Evolutionary conservation across 1,140 invertebrate species (phyloP).

Genomic region (Listronotus bonariensis): DNA sequence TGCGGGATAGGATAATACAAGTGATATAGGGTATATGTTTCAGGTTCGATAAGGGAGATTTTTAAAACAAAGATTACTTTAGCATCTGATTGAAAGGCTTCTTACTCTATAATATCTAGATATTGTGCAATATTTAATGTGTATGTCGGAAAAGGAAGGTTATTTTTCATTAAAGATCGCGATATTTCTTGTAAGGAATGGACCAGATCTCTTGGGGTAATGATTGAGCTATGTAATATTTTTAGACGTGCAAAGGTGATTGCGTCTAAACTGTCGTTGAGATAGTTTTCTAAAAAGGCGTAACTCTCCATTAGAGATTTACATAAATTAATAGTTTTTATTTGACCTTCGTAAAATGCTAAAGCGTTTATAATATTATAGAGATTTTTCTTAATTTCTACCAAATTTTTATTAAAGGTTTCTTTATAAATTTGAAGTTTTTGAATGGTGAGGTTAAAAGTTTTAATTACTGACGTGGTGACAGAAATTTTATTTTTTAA

Average conservation of each 20-base stretch:
- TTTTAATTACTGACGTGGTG: neutral
- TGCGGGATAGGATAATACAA: no score
- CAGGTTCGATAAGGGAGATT: neutral
- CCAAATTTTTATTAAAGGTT: no score
- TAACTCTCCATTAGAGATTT: no score
- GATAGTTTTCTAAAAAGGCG: neutral
- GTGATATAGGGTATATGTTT: no score
- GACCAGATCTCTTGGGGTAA: slow-evolving; percentile 9
- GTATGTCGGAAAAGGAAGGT: neutral
- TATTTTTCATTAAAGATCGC: slow-evolving; percentile 1
- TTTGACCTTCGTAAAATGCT: no score
- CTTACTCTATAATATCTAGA: slow-evolving; percentile 6
- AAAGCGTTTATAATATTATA: no score
- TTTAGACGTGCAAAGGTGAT: slow-evolving; percentile 10
- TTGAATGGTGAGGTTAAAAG: no score
- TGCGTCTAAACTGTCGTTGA: slow-evolving; percentile 13
- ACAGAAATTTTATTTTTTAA: neutral
- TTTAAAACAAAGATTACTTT: slow-evolving; percentile 9
- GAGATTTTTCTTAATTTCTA: no score
- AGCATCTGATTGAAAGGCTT: slow-evolving; percentile 1
- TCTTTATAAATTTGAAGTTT: no score
- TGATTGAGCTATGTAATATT: slow-evolving; percentile 11
- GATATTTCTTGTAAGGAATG: neutral
- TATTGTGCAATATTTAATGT: slow-evolving; percentile 2
- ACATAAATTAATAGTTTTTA: no score